Evolutionary conservation across 2,113 vertebrate genomes (phyloP).

Genomic region (Chloebia gouldiae): DNA sequence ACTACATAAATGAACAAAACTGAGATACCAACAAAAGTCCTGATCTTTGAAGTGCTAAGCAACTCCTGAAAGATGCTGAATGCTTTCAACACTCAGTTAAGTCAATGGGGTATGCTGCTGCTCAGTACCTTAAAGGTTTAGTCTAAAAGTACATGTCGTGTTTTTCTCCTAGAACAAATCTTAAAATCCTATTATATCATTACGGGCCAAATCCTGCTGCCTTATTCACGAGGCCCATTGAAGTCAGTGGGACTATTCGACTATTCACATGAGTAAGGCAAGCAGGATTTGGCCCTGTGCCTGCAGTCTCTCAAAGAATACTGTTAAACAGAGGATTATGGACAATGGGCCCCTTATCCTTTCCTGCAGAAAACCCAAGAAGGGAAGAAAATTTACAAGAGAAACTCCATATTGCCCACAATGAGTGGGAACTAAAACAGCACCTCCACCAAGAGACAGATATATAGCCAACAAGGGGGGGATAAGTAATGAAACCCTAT

Average conservation of each 20-base stretch:
- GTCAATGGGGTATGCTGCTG: constrained; percentile 28
- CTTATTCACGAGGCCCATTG: constrained; percentile 60
- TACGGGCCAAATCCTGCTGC: constrained; percentile 55
- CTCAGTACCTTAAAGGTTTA: constrained; percentile 53
- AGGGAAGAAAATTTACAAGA: constrained; percentile 49
- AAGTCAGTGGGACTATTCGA: constrained; percentile 45
- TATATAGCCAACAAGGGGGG: background rate
- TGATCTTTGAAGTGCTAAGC: constrained; percentile 53
- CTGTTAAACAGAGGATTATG: constrained; percentile 69
- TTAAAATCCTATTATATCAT: constrained; percentile 68
- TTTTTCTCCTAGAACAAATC: constrained; percentile 56
- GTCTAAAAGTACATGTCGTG: constrained; percentile 51
- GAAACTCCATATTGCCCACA: constrained; percentile 42
- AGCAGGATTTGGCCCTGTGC: constrained; percentile 60
- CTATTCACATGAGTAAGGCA: constrained; percentile 57
- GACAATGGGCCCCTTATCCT: constrained; percentile 55
- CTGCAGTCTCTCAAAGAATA: constrained; percentile 69
- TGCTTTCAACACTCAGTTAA: constrained; percentile 27
- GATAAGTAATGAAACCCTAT: background rate
- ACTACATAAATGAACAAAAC: constrained; percentile 58
- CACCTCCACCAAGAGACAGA: constrained; percentile 30
- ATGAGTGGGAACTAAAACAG: constrained; percentile 17
- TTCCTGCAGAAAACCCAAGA: constrained; percentile 56
- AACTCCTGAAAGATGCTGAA: constrained; percentile 51
- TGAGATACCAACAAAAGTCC: constrained; percentile 54